A percentile compares a stretch with the other conserved stretches of the same genome.
Evolutionary conservation across 2,888 invertebrate species (phyloP).

Genomic region (Eustalomyia histrio): DNA sequence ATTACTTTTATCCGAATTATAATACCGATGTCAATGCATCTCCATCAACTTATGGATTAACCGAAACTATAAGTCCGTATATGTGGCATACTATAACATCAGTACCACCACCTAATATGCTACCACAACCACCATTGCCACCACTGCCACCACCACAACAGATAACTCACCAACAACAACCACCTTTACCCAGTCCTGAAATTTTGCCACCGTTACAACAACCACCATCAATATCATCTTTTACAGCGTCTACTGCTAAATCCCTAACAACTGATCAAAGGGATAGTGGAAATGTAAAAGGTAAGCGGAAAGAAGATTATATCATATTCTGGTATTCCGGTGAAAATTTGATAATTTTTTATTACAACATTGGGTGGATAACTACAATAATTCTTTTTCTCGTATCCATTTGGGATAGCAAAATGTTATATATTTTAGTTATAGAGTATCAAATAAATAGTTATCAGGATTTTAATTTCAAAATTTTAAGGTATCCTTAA

Average conservation of each 20-base stretch:
- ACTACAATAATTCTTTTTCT: no score
- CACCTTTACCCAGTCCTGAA: conserved; percentile 40
- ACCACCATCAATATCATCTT: conserved; percentile 28
- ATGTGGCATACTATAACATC: conserved; percentile 62
- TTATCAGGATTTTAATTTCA: no score
- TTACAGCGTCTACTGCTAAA: no score
- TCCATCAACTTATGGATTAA: conserved; percentile 39
- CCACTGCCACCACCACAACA: conserved; percentile 15
- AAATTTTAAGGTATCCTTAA: no score
- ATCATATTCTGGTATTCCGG: no score
- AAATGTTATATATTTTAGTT: no score
- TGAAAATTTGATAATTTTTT: no score
- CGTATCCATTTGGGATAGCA: no score
- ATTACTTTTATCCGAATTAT: conserved; percentile 17
- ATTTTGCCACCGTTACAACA: neutral
- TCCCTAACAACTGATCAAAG: neutral
- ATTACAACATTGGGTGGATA: no score
- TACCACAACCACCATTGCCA: neutral
- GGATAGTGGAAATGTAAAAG: neutral
- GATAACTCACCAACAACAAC: conserved; percentile 8
- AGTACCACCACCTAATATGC: conserved; percentile 45
- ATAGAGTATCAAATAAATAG: no score
- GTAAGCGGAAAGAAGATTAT: neutral
- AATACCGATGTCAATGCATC: conserved; percentile 1
- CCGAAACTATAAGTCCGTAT: conserved; percentile 34